Base-by-base conservation (phyloP, 64 coral and sea anemone species). In the Cladopsammia gracilis region DNA sequence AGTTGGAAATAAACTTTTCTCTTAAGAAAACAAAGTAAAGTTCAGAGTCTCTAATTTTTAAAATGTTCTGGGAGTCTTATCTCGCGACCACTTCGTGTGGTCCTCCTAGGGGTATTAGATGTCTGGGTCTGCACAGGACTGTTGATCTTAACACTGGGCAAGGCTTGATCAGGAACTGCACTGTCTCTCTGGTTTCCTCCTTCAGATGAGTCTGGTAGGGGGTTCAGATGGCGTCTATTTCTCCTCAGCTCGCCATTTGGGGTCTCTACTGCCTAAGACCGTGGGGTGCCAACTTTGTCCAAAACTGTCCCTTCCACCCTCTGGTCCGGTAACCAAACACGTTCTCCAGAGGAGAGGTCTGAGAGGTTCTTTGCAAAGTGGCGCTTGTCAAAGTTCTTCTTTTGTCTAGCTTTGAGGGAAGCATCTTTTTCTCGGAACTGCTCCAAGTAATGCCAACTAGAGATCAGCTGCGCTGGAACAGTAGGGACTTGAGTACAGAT, bases 401-500 rank as follows among this genome's bases (percentile, higher is more conserved):
- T 80, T 80, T 80, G 77, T 25, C 57, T 80, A 13, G 23, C 4
- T 80, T 80, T 80, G 19, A 48, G 48, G 24, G 52, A 48, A 57
- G 48, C 52, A 20, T 80, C 77, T 48, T 78, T 78, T 50, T 78
- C 34, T 44, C 47, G 75, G 34, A 78, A 50, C 47, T 78, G 43
- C 51, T 56, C 48, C 23, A 80, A 16, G 57, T 80, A 48, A 15
- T 13, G 77, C 77, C 77, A 80, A 48, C 57, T 83, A 23, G 52
- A 56, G 53, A 53, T n/a, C 58, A 83, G 53, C 54, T 53, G 54
- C 12, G 52, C 13, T 24, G 22, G 56, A 13, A 44, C 14, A 15
- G 59, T 83, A 45, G 79, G 79, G 53, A 83, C 56, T 49, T 62
- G 49, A 62, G 54, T 83, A 25, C 79, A 19, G 58, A 83, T 59